These are phyloP conservation scores for Melanotaenia trifasciata DNA, from an alignment of 2,797 vertebrate genomes.

Conservation along the genomic window DNA sequence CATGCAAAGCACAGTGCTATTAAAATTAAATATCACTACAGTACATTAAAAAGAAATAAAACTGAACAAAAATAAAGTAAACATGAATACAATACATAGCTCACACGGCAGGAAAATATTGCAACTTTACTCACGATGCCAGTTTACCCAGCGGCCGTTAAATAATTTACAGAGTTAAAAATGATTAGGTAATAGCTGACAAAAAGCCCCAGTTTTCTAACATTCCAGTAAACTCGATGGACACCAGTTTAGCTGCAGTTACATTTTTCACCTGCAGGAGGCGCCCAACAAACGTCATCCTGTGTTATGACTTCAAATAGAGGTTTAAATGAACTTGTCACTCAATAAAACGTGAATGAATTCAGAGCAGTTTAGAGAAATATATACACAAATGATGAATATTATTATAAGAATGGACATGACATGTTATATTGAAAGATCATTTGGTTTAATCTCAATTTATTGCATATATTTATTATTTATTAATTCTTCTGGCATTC, in stretches of 20 bases:
- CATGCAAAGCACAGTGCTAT: neutral
- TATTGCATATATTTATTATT: neutral
- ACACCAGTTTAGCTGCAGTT: constrained; percentile 50
- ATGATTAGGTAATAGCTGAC: neutral
- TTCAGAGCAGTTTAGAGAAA: neutral
- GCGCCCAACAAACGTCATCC: constrained; percentile 25
- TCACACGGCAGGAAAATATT: too few relatives aligned
- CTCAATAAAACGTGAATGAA: constrained; percentile 1
- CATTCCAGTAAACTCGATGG: constrained; percentile 45
- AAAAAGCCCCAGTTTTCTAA: constrained; percentile 28
- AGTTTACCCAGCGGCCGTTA: too few relatives aligned
- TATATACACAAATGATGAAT: neutral
- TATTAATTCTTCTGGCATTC: neutral
- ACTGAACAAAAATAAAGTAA: neutral
- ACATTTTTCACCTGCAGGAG: constrained; percentile 51
- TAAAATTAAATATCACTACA: too few relatives aligned
- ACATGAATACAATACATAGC: neutral
- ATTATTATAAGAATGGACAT: neutral
- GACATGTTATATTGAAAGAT: neutral
- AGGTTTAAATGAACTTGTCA: neutral
- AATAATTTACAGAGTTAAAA: neutral
- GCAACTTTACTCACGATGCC: neutral
- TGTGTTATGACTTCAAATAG: neutral
- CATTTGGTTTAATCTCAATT: neutral
- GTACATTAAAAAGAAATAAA: too few relatives aligned